Conservation (phyloP, 2,888 invertebrate genomes). For the Thymelicus lineola region DNA sequence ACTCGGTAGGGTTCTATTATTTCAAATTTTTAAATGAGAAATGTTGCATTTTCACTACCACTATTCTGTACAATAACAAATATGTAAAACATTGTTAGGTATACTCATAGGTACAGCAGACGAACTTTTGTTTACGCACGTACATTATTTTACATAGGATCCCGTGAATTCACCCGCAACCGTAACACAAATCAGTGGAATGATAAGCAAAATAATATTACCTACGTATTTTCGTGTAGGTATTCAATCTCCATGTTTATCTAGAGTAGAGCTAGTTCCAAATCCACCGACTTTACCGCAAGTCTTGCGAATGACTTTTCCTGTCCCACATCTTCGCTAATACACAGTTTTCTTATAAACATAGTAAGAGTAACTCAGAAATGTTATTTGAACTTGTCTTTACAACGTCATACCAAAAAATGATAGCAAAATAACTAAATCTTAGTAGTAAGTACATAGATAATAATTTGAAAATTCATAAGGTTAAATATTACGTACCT, state of each 20-base stretch:
- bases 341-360: neutral
- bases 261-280: neutral
- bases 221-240: neutral
- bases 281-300: neutral
- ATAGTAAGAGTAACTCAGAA: neutral
- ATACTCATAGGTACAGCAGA: no score
- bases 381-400: no score
- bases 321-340: neutral
- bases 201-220: neutral
- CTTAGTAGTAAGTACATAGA: neutral
- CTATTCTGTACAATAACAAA: no score
- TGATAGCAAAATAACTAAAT: no score
- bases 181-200: neutral
- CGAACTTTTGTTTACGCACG: no score
- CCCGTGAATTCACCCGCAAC: neutral
- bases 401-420: no score
- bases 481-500: neutral
- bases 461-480: neutral
- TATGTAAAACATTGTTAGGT: no score
- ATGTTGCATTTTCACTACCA: no score
- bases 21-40: no score
- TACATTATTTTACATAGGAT: neutral
- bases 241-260: neutral
- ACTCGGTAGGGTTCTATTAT: no score
- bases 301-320: neutral